Percentiles rank a stretch among this genome's conserved stretches.
phyloP scores from a whole-genome alignment of 2,113 vertebrate species.

The Mystacornis crossleyi region DNA sequence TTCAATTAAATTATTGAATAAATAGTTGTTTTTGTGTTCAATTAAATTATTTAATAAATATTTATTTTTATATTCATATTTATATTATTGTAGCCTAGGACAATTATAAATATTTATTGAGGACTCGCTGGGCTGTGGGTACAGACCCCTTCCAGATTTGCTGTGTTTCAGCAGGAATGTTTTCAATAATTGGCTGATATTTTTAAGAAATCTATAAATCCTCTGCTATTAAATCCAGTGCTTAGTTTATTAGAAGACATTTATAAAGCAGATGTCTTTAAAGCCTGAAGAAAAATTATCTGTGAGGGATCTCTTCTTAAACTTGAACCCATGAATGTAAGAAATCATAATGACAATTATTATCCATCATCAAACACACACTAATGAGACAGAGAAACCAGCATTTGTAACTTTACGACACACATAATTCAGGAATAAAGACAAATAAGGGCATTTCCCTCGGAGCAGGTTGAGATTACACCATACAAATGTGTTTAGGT shows the following conservation, averaged over 20 bases:
- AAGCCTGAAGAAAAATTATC: neutral
- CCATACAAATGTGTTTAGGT: accelerated
- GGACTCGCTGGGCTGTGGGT: neutral
- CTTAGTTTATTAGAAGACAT: neutral
- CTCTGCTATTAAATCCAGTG: neutral
- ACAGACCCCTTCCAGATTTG: neutral
- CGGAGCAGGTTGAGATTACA: neutral
- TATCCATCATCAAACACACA: neutral
- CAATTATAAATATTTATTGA: neutral
- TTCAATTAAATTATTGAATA: neutral
- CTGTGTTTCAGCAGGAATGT: neutral
- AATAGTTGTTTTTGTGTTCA: neutral
- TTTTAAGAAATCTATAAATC: neutral
- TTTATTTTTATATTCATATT: neutral
- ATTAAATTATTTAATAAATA: neutral
- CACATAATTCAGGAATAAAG: neutral
- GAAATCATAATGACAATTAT: neutral
- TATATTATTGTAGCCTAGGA: too few relatives aligned
- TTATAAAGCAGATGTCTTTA: neutral
- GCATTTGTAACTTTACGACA: neutral
- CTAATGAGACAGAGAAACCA: neutral
- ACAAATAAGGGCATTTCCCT: neutral
- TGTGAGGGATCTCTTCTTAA: neutral
- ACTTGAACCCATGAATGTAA: accelerated
- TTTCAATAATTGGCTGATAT: constrained; percentile 13